Conservation (phyloP, 2,888 invertebrate genomes). For the Anodontia alba region DNA sequence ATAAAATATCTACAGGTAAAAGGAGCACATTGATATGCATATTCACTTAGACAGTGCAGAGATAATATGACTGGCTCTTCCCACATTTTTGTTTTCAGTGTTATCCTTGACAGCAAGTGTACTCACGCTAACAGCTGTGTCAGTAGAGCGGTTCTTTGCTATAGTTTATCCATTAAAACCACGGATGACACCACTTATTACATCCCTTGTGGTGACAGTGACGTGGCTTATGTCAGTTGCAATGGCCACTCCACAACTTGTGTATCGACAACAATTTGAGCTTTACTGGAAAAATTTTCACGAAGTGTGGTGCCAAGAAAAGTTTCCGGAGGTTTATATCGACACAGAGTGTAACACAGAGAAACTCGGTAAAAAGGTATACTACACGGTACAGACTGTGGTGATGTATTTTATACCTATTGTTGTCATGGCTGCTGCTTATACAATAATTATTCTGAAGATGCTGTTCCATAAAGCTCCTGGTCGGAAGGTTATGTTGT, state of each 20-base stretch:
- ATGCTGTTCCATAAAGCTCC: constrained; percentile 67
- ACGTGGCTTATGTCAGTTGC: constrained; percentile 71
- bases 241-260: constrained; percentile 75
- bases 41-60: too few relatives aligned
- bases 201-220: constrained; percentile 56
- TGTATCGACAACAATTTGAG: constrained; percentile 61
- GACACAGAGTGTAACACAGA: constrained; percentile 52
- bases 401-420: constrained; percentile 80
- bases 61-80: too few relatives aligned
- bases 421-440: constrained; percentile 74
- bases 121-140: constrained; percentile 77
- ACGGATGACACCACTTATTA: constrained; percentile 59
- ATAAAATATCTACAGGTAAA: too few relatives aligned
- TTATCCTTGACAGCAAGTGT: constrained; percentile 77
- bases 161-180: constrained; percentile 77
- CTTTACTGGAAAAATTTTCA: constrained; percentile 70
- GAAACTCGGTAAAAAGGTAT: constrained; percentile 59
- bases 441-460: constrained; percentile 71
- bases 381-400: constrained; percentile 72
- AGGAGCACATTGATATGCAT: too few relatives aligned
- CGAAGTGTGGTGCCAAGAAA: constrained; percentile 76
- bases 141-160: constrained; percentile 79
- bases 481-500: constrained; percentile 54
- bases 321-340: constrained; percentile 72
- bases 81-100: too few relatives aligned